Conservation (phyloP, 2,797 vertebrate genomes). For the Triplophysa yarkandensis region DNA sequence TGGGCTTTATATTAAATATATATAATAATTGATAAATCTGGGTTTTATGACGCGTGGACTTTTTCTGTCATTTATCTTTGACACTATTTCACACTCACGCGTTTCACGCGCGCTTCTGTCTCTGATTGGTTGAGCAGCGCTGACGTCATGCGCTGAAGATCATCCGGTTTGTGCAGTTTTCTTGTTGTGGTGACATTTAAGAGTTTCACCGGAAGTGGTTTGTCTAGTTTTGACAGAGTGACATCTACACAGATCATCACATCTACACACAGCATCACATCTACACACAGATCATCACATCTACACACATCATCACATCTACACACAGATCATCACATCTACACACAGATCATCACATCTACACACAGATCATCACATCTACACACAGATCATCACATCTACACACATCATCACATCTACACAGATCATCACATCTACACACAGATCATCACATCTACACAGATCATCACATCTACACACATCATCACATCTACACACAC, state of each 20-base stretch:
- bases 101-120: neutral
- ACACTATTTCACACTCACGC: neutral
- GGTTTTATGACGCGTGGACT: neutral
- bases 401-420: too few species aligned
- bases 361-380: too few species aligned
- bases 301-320: too few species aligned
- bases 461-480: too few species aligned
- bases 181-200: neutral
- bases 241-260: neutral
- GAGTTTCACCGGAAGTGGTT: constrained; percentile 12
- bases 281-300: neutral
- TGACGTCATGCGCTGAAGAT: neutral
- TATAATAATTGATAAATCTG: too few species aligned
- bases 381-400: too few species aligned
- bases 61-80: neutral
- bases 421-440: too few species aligned
- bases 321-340: neutral
- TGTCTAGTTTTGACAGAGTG: constrained; percentile 4
- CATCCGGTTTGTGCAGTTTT: constrained; percentile 3
- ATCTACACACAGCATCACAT: neutral
- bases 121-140: constrained; percentile 8
- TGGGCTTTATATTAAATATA: too few species aligned
- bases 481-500: too few species aligned
- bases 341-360: neutral
- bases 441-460: too few species aligned